Evolutionary conservation across 1,140 invertebrate genomes (phyloP), one percentile per base, ranked within the genome.

Genomic region (Elysia chlorotica): DNA sequence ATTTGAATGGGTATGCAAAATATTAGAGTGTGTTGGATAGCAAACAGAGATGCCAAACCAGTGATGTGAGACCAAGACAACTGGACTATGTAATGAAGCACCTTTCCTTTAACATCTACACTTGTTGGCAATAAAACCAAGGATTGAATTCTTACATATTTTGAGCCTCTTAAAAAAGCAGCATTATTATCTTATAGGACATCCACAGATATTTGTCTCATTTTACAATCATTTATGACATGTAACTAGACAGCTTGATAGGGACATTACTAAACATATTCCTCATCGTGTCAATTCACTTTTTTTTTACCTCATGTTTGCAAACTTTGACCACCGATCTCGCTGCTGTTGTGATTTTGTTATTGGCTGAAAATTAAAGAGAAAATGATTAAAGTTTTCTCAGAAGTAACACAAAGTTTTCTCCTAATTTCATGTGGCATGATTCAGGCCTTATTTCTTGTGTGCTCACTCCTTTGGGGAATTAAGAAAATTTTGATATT

Each of bases 241-340:
- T 48, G n/a, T n/a, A 10, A 48, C 41, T n/a, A 10, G n/a, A 10
- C 41, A 10, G 41, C n/a, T 10, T 14, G 41, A 48, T 48, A 48
- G n/a, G 25, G 56, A 28, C 25, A 59, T 59, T 17, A 17, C 14
- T 17, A 59, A 59, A 59, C 56, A 59, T 17, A 59, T 10, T 10
- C 10, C 10, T 25, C 17, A 59, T 59, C 25, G 10, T 59, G 56
- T 68, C 41, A 53, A 14, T 48, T 23, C 17, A 33, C 21, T 6
- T 48, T 68, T 6, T 10, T 54, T 71, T 73, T 73, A 85, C 85
- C 81, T 97, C 95, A 78, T 94, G 92, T 71, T 92, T 92, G 70
- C 93, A 95, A 0, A 93, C 90, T 83, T 95, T 95, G 1, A 95
- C 88, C 62, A 97, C 88, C 30, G 91, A 89, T 80, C 94, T 94